Conservation (phyloP, 2,888 invertebrate species). For the Drosophila koepferae region DNA sequence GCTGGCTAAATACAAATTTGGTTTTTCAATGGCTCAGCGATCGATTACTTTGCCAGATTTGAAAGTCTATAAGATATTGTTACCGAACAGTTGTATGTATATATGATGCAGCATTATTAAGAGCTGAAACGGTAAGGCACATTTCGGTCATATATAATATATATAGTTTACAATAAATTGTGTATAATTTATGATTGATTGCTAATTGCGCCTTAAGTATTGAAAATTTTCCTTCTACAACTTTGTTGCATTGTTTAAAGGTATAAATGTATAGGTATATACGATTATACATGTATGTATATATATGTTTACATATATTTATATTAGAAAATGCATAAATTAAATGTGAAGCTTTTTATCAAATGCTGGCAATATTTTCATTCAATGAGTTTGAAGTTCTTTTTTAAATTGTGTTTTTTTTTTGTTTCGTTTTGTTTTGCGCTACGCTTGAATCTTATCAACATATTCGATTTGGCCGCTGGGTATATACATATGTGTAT, state of each 20-base stretch:
- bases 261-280: constrained; percentile 6
- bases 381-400: constrained; percentile 41
- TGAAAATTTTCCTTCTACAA: constrained; percentile 21
- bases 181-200: constrained; percentile 58
- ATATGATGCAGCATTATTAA: constrained; percentile 28
- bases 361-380: constrained; percentile 33
- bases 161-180: constrained; percentile 23
- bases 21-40: not conserved
- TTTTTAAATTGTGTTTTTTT: constrained; percentile 22
- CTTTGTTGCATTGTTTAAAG: constrained; percentile 55
- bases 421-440: constrained; percentile 6
- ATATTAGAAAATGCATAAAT: constrained; percentile 43
- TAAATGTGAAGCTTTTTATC: constrained; percentile 37
- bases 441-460: constrained; percentile 40
- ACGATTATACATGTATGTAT: constrained; percentile 4
- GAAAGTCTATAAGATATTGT: constrained; percentile 12
- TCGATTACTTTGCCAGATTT: constrained; percentile 41
- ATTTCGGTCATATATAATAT: constrained; percentile 41
- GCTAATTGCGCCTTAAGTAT: constrained; percentile 64
- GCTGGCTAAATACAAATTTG: constrained; percentile 19
- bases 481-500: constrained; percentile 26
- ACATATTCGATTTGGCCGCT: constrained; percentile 52
- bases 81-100: constrained; percentile 2
- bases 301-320: not conserved
- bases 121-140: constrained; percentile 63